A percentile compares a stretch with the other conserved stretches of the same genome.
Evolutionary conservation across 2,797 vertebrate species (phyloP).

Genomic region (Pipistrellus kuhlii): DNA sequence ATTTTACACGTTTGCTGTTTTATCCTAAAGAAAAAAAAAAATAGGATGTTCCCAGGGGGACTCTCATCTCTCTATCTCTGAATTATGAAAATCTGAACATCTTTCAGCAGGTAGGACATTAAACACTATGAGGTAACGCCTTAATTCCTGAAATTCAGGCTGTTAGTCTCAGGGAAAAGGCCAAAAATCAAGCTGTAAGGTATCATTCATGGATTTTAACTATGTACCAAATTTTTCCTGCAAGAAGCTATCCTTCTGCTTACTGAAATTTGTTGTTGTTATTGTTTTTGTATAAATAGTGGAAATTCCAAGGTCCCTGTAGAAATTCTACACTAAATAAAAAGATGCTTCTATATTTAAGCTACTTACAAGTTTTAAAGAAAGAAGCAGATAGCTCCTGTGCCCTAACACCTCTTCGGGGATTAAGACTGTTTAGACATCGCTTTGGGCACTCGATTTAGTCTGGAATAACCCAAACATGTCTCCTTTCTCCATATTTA

Average conservation of each 20-base stretch:
- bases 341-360: background rate
- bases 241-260: background rate
- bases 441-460: background rate
- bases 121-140: background rate
- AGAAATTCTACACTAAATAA: background rate
- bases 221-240: constrained; percentile 8
- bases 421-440: background rate
- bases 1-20: constrained; percentile 48
- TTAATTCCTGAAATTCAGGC: constrained; percentile 52
- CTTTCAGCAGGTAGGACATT: background rate
- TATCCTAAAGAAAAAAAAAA: constrained; percentile 10
- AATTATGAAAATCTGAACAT: background rate
- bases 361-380: background rate
- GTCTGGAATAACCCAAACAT: background rate
- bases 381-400: background rate
- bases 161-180: background rate
- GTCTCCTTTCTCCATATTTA: background rate
- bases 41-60: background rate
- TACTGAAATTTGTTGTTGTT: background rate
- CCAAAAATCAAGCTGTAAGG: constrained; percentile 35
- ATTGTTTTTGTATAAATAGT: background rate
- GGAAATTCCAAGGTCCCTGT: background rate
- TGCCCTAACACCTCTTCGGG: background rate
- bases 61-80: background rate
- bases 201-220: constrained; percentile 39